Base-by-base conservation (phyloP, 2,113 vertebrate species). In the Crotophaga sulcirostris region DNA sequence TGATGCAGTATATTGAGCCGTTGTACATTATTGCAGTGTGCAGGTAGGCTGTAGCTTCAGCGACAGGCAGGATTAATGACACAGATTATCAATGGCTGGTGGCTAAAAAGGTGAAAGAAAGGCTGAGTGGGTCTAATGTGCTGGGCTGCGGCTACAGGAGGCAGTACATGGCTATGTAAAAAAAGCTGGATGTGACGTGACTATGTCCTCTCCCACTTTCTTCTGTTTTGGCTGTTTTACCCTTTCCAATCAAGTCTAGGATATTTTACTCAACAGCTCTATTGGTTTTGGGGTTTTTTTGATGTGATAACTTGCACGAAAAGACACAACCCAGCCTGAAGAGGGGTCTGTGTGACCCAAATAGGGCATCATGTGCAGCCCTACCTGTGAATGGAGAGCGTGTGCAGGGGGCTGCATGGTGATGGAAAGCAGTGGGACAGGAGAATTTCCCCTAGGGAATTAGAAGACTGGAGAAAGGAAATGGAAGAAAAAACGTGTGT, bases 51-150 rank as follows among this genome's bases (percentile, higher is more conserved):
- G 74, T 19, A 56, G 73, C 69, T 74, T 64, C 68, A 47, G 68
- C 91, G 94, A 84, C 90, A 78, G 67, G 34, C 59, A 87, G 78
- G 92, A 95, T 95, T 89, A 95, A 96, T 75, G 85, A 80, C 88
- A 68, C 68, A 68, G 85, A 54, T 95, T 96, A 89, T 84, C 90
- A 49, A 64, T 84, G 80, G 26, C 89, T 85, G 81, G 82, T 82
- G 80, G 73, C 89, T 85, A 47, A 81, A 89, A 87, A 86, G 85
- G 82, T 86, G 78, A 75, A 77, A 73, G 81, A 52, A 83, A 84
- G 69, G 44, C 91, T 93, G 63, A 93, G 51, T 64, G 60, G 56
- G 17, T 78, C 83, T 95, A 86, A 94, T 78, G 64, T 82, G 52
- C 63, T 81, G 73, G 64, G 56, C 64, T 85, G 34, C 16, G 70